Evolutionary conservation across 2,797 vertebrate genomes (phyloP).

Genomic region (Falco novaeseelandiae): DNA sequence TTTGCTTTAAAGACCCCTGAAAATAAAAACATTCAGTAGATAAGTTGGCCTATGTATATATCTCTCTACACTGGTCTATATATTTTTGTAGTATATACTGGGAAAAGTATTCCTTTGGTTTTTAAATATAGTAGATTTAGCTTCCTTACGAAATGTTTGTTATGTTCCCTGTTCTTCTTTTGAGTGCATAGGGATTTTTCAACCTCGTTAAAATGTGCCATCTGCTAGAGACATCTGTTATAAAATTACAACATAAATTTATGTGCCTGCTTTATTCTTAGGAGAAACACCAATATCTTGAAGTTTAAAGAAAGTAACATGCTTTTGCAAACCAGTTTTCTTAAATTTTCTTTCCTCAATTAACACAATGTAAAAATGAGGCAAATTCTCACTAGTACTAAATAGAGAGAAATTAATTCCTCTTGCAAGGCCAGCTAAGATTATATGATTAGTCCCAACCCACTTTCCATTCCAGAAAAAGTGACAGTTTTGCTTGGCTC

Average conservation of each 20-base stretch:
- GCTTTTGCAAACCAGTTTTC: background rate
- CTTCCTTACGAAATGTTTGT: constrained; percentile 7
- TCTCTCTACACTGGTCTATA: too few relatives aligned
- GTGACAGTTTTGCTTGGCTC: background rate
- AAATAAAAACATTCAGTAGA: background rate
- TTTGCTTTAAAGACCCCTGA: background rate
- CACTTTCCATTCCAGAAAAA: background rate
- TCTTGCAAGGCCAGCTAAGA: background rate
- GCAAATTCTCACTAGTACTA: background rate
- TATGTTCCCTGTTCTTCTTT: background rate
- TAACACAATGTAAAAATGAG: background rate
- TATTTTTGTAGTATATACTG: background rate
- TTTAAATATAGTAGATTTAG: constrained; percentile 24
- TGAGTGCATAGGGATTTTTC: constrained; percentile 1
- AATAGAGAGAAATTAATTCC: background rate
- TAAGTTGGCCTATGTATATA: background rate
- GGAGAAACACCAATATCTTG: background rate
- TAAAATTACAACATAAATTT: constrained; percentile 19
- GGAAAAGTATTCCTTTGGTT: background rate
- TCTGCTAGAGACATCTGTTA: constrained; percentile 22
- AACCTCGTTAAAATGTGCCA: constrained; percentile 13
- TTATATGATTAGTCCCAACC: background rate
- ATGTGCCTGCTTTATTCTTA: background rate
- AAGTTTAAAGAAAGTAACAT: background rate
- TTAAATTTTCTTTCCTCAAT: background rate